Percentiles rank a stretch among this genome's conserved stretches.
These are phyloP conservation scores for Trisateles emortualis DNA, from an alignment of 2,888 invertebrate species.

Conservation along the genomic window DNA sequence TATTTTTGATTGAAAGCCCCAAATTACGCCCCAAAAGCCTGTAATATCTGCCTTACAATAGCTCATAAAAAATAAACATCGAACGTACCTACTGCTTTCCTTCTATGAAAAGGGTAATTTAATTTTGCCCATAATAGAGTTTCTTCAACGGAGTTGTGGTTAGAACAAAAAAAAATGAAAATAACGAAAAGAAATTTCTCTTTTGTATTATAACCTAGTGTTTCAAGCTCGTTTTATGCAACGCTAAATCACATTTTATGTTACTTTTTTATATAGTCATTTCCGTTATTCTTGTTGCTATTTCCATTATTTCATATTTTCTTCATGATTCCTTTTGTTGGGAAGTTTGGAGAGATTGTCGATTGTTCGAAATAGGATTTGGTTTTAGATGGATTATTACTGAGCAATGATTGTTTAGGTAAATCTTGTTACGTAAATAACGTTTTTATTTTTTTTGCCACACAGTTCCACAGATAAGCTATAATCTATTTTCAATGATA, in stretches of 20 bases:
- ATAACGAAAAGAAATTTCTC: conserved; percentile 20
- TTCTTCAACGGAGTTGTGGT: conserved; percentile 22
- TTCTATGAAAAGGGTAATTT: conserved; percentile 33
- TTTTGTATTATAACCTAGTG: conserved; percentile 24
- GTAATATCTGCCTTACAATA: conserved; percentile 1
- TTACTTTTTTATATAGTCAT: conserved; percentile 19
- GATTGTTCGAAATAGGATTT: neutral
- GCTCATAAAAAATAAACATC: conserved; percentile 4
- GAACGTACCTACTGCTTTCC: neutral
- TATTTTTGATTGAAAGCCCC: conserved; percentile 2
- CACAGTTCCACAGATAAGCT: too few relatives aligned
- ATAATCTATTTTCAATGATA: too few relatives aligned
- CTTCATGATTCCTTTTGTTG: conserved; percentile 8
- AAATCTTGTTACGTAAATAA: neutral
- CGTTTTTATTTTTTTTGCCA: neutral
- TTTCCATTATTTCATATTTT: conserved; percentile 14
- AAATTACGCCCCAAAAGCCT: neutral
- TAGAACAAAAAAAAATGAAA: conserved; percentile 24
- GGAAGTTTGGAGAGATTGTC: neutral
- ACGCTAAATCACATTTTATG: conserved; percentile 23
- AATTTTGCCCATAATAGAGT: conserved; percentile 42
- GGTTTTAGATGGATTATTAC: neutral
- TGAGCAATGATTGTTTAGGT: neutral
- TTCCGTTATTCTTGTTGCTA: conserved; percentile 21
- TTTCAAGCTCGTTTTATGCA: conserved; percentile 24